Evolutionary conservation across 1,140 invertebrate genomes (phyloP), one percentile per base, ranked within the genome.

Genomic region (Oedothorax gibbosus): DNA sequence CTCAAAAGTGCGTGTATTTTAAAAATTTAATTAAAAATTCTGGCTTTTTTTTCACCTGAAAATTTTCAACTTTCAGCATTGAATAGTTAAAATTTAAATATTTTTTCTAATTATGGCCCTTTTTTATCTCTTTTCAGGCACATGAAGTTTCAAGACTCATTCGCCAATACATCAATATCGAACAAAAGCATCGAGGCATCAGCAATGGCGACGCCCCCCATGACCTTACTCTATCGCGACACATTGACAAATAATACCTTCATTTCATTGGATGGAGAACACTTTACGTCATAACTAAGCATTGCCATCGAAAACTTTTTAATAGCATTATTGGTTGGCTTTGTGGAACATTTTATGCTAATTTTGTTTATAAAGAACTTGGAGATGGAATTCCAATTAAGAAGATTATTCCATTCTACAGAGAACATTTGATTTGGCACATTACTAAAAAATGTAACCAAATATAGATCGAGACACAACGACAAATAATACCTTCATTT

Each of bases 111-210:
- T 20, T 56, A 53, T 53, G 9, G 53, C 0, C 0, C 5, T 72
- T 7, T 75, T 60, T 49, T 77, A 14, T 20, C 68, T 71, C 72
- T 82, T 85, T 89, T 79, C 87, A 91, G 90, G 91, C 91, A 65
- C 90, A 90, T 54, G 92, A 92, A 88, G 98, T 99, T 86, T 97
- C 97, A 12, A 93, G 97, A 86, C 92, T 99, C 79, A 98, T 99
- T 88, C 93, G 96, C 18, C 98, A 99, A 90, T 99, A 99, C 91
- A 98, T 99, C 88, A 96, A 95, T 84, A 94, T 96, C 91, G 94
- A 95, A 87, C 94, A 95, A 79, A 85, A 72, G 15, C 83, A 85
- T 72, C 65, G 83, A 60, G 83, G 83, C 57, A 68, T 85, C n/a
- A 78, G 64, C n/a, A 85, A 79, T 35, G 85, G 78, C 8, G 79